Base-by-base conservation (phyloP, 2,797 vertebrate genomes). In the Chrysolophus pictus region DNA sequence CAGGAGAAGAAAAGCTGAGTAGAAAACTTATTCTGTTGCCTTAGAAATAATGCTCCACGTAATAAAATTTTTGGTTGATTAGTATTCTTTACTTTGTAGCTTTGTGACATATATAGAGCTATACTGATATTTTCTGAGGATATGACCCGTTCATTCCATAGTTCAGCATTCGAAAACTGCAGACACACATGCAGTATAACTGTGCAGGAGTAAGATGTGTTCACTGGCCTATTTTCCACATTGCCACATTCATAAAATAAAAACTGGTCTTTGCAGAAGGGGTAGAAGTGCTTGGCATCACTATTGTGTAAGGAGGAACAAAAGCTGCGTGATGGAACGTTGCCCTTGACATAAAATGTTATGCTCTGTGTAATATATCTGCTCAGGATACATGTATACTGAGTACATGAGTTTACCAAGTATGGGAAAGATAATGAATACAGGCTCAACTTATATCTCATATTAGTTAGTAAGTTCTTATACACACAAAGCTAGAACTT, bases 271-370 rank as follows among this genome's bases (percentile, higher is more conserved):
- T 11, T 47, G n/a, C 46, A 82, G 69, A 5, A 10, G 1, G 1
- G 5, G 1, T 56, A 37, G 60, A 90, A 82, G 8, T 0, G 0
- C 13, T 88, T 75, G 28, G 37, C 22, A 58, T 37, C 22, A 29
- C 11, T 23, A 12, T 41, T 75, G 12, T 19, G 21, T 37, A 42
- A 63, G 12, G 21, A 35, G 18, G 16, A 85, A 28, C 14, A 74
- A 64, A 63, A 23, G 22, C 19, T 70, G 82, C 65, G 6, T 13
- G 5, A 77, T 63, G 33, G 11, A 70, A 46, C 5, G 11, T 33
- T 71, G 24, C n/a, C 24, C 9, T 83, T 60, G 60, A 33, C 18
- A 10, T 11, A 73, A 23, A 6, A 2, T 14, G 1, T 63, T 84
- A 11, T 70, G 5, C 8, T 42, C 16, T 41, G 4, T 55, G 47